These are phyloP conservation scores for Babyrousa celebensis DNA, from an alignment of 2,797 vertebrate genomes.

Conservation along the genomic window DNA sequence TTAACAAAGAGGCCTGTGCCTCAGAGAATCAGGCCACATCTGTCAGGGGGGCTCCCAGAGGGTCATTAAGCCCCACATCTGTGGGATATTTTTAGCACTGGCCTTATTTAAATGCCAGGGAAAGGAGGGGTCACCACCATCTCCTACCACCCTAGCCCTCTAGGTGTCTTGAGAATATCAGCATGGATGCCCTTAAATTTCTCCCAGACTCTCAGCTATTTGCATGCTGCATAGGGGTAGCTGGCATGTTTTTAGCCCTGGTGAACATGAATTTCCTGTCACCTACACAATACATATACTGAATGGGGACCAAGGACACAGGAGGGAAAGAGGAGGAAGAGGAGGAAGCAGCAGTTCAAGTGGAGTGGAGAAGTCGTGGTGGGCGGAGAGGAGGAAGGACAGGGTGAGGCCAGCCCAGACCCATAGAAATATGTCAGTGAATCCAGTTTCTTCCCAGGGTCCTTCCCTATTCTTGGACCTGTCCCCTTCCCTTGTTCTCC, in stretches of 20 bases:
- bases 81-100: background rate
- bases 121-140: background rate
- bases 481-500: background rate
- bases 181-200: background rate
- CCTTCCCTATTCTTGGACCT: background rate
- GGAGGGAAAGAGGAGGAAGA: background rate
- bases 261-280: background rate
- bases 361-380: background rate
- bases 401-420: background rate
- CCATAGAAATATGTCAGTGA: constrained; percentile 30
- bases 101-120: background rate
- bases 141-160: background rate
- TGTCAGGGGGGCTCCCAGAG: background rate
- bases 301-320: background rate
- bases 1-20: background rate
- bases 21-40: background rate
- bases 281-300: background rate
- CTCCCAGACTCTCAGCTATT: background rate
- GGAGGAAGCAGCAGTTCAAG: background rate
- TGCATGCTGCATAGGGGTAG: background rate
- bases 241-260: background rate
- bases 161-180: background rate
- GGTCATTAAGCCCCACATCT: background rate
- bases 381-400: constrained; percentile 55
- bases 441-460: constrained; percentile 43